Conservation (phyloP, 2,888 invertebrate species). For the Fissipunctia ypsillon region DNA sequence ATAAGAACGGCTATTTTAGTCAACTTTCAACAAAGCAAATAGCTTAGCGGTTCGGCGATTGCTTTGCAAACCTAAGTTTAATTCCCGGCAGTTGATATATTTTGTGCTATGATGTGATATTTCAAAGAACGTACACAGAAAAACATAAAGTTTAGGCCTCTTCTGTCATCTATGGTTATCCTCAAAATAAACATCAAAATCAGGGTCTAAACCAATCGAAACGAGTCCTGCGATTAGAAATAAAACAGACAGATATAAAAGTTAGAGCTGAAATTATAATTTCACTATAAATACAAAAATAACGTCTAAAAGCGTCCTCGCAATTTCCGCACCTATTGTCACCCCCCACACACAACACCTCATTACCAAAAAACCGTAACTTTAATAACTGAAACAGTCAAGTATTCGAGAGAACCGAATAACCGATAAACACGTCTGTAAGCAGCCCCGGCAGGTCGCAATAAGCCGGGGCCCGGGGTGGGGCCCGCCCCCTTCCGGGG, state of each 20-base stretch:
- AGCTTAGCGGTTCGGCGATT: too few species aligned
- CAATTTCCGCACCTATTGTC: neutral
- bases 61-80: too few species aligned
- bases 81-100: too few species aligned
- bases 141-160: too few species aligned
- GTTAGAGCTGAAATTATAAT: neutral
- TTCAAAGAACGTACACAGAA: too few species aligned
- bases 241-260: neutral
- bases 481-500: conserved; percentile 61
- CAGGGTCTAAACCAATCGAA: neutral
- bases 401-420: conserved; percentile 24
- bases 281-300: neutral
- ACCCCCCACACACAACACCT: neutral
- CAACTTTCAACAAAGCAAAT: too few species aligned
- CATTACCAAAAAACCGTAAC: conserved; percentile 15
- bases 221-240: neutral
- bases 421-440: conserved; percentile 50
- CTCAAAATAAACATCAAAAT: too few species aligned
- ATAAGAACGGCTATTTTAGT: too few species aligned
- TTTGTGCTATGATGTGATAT: too few species aligned
- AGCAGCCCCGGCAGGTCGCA: conserved; percentile 63
- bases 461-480: conserved; percentile 63
- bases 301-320: neutral
- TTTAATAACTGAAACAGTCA: conserved; percentile 30
- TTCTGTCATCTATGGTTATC: too few species aligned